phyloP scores from a whole-genome alignment of 1,140 invertebrate species.

The Drosophila nebulosa region DNA sequence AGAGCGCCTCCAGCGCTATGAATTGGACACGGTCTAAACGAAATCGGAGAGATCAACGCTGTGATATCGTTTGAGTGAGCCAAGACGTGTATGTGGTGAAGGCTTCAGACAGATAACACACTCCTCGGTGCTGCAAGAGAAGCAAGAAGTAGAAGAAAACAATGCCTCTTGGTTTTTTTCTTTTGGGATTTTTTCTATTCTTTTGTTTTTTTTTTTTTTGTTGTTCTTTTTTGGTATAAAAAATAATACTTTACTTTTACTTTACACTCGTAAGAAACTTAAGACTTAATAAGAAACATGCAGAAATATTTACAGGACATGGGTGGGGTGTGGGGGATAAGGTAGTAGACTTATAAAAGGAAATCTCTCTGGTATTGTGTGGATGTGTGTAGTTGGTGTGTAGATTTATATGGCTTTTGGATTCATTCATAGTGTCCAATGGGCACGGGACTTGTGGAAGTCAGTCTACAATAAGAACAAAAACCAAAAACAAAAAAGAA shows the following conservation, averaged over 20 bases:
- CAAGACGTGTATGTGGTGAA: slow-evolving; percentile 45
- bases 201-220: not conserved
- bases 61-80: slow-evolving; percentile 59
- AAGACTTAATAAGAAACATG: slow-evolving; percentile 34
- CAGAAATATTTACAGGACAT: slow-evolving; percentile 42
- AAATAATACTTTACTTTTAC: slow-evolving; percentile 62
- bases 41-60: slow-evolving; percentile 66
- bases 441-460: slow-evolving; percentile 73
- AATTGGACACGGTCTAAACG: slow-evolving; percentile 35
- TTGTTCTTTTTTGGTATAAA: not conserved
- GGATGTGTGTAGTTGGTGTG: slow-evolving; percentile 2
- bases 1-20: not conserved
- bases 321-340: not conserved
- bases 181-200: not conserved
- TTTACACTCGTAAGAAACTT: slow-evolving; percentile 34
- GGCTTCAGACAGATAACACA: slow-evolving; percentile 69
- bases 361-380: slow-evolving; percentile 51
- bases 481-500: slow-evolving; percentile 16
- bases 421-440: slow-evolving; percentile 71
- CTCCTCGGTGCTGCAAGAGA: slow-evolving; percentile 72
- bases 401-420: slow-evolving; percentile 10
- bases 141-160: not conserved
- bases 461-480: slow-evolving; percentile 61
- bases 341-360: slow-evolving; percentile 14
- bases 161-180: not conserved